phyloP scores from a whole-genome alignment of 2,113 vertebrate species.

The Tachysurus fulvidraco region DNA sequence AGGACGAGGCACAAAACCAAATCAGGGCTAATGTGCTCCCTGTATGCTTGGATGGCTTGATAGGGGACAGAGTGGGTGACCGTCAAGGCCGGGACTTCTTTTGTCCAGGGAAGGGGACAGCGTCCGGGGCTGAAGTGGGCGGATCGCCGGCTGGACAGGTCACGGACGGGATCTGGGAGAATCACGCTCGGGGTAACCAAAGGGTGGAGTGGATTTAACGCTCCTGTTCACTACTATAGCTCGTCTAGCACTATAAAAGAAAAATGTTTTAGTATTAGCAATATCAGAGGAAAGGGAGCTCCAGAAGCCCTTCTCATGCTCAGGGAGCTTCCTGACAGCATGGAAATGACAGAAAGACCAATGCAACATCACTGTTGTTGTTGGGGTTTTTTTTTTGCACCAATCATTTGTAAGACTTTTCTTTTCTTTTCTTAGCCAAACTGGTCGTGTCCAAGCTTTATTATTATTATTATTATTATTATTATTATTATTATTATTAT shows the following conservation, averaged over 20 bases:
- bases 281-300: not conserved
- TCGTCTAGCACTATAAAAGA: not conserved
- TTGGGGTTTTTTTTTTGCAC: not conserved
- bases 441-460: not conserved
- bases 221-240: slow-evolving; percentile 1
- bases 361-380: not conserved
- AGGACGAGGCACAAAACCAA: slow-evolving; percentile 53
- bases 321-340: not conserved
- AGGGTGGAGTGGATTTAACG: slow-evolving; percentile 18
- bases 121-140: slow-evolving; percentile 72
- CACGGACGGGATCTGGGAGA: slow-evolving; percentile 64
- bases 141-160: slow-evolving; percentile 84
- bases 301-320: not conserved
- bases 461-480: no score
- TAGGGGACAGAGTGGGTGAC: slow-evolving; percentile 75
- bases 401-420: not conserved
- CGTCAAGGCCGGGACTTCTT: slow-evolving; percentile 72
- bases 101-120: slow-evolving; percentile 80
- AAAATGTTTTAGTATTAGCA: not conserved
- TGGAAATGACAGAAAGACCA: not conserved
- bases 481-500: no score
- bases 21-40: slow-evolving; percentile 85
- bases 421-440: not conserved
- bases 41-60: slow-evolving; percentile 86
- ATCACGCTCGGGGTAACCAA: slow-evolving; percentile 73